phyloP scores from a whole-genome alignment of 2,888 invertebrate species.

The Anagyrus pseudococci region DNA sequence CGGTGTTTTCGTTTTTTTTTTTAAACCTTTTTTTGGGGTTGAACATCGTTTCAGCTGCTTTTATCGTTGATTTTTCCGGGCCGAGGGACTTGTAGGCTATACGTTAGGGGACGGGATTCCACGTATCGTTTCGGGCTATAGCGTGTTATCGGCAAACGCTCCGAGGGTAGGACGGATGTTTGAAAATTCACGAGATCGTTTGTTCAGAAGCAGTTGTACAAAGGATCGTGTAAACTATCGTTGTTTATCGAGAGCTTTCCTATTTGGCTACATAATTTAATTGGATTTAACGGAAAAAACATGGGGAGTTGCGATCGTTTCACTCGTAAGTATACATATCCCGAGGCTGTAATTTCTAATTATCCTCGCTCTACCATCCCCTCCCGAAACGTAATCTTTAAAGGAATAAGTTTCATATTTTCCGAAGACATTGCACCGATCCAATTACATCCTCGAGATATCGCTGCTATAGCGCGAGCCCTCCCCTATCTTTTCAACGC shows the following conservation, averaged over 20 bases:
- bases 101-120: no score
- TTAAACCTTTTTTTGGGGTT: background rate
- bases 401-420: constrained; percentile 11
- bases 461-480: background rate
- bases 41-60: no score
- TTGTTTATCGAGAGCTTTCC: no score
- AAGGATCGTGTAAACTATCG: no score
- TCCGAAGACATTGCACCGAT: constrained; percentile 15
- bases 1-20: background rate
- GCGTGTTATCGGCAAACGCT: no score
- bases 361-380: no score
- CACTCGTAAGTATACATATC: background rate
- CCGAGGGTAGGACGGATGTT: no score
- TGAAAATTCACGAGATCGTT: no score
- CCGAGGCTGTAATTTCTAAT: constrained; percentile 13
- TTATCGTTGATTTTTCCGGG: background rate
- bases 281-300: no score
- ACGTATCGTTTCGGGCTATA: no score
- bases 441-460: constrained; percentile 20
- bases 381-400: constrained; percentile 14
- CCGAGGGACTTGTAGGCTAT: background rate
- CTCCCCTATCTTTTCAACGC: background rate
- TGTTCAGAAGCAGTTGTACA: no score
- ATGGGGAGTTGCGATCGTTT: background rate
- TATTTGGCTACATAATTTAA: no score